These are phyloP conservation scores for Triplophysa rosa DNA, from an alignment of 2,113 vertebrate species.

Conservation along the genomic window DNA sequence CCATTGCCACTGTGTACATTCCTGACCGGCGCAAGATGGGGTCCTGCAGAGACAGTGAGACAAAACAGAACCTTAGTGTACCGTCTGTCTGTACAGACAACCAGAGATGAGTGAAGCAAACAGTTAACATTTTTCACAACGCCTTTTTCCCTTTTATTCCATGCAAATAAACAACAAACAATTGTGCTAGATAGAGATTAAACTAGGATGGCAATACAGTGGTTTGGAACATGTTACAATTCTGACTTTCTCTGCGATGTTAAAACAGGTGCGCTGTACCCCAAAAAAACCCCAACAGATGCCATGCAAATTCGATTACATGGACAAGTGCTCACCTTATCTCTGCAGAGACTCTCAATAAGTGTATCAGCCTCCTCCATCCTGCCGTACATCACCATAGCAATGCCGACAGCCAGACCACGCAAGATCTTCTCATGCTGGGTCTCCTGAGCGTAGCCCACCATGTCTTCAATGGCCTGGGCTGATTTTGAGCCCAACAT, in stretches of 20 bases:
- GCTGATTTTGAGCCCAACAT: constrained; percentile 98
- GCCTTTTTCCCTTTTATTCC: no score
- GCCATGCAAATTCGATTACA: neutral
- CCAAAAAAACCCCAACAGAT: neutral
- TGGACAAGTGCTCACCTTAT: constrained; percentile 79
- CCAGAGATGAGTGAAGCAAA: neutral
- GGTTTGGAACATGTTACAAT: no score
- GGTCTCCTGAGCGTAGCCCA: constrained; percentile 96
- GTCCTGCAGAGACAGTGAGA: constrained; percentile 78
- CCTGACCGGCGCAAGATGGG: constrained; percentile 96
- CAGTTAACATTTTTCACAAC: neutral
- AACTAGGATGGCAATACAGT: neutral
- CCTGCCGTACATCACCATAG: constrained; percentile 95
- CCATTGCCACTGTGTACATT: constrained; percentile 99
- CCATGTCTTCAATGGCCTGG: constrained; percentile 99
- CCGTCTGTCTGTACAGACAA: constrained; percentile 37
- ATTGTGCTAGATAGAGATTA: neutral
- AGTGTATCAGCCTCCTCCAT: constrained; percentile 99
- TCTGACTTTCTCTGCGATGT: no score
- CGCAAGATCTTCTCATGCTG: constrained; percentile 98
- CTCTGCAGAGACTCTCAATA: constrained; percentile 97
- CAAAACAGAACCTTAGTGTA: constrained; percentile 60
- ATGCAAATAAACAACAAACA: no score
- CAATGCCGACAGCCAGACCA: constrained; percentile 94
- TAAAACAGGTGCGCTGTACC: neutral